A percentile compares a stretch with the other conserved stretches of the same genome.
These are phyloP conservation scores for Lasaia peninsularis DNA, from an alignment of 1,140 invertebrate genomes.

Conservation along the genomic window DNA sequence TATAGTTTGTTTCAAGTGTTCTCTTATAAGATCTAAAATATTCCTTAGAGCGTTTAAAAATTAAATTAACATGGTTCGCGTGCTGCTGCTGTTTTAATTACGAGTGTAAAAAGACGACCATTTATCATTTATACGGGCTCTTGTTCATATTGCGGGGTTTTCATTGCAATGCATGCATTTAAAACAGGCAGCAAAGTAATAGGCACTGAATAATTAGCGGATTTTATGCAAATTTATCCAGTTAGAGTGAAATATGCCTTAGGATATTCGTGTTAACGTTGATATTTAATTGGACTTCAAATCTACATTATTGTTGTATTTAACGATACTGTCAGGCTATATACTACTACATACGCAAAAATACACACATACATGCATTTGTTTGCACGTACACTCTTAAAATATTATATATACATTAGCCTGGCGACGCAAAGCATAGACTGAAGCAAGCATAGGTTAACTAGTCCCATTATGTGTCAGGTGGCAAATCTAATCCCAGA, in stretches of 20 bases:
- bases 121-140: constrained; percentile 10
- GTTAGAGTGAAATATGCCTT: neutral
- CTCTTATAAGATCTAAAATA: no score
- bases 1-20: no score
- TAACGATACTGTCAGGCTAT: neutral
- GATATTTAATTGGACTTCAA: neutral
- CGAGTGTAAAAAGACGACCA: neutral
- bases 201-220: constrained; percentile 8
- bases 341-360: no score
- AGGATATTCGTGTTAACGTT: neutral
- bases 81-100: neutral
- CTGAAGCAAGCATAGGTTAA: no score
- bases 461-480: no score
- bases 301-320: neutral
- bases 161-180: constrained; percentile 13
- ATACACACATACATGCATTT: no score
- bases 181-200: constrained; percentile 2
- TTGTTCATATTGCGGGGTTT: constrained; percentile 4
- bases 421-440: no score
- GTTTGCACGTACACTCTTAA: no score
- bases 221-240: neutral
- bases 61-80: no score
- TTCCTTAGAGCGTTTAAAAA: no score
- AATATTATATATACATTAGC: no score
- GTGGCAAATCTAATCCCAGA: no score